Conservation (phyloP, 2,797 vertebrate genomes). For the Chaunax sp. region DNA sequence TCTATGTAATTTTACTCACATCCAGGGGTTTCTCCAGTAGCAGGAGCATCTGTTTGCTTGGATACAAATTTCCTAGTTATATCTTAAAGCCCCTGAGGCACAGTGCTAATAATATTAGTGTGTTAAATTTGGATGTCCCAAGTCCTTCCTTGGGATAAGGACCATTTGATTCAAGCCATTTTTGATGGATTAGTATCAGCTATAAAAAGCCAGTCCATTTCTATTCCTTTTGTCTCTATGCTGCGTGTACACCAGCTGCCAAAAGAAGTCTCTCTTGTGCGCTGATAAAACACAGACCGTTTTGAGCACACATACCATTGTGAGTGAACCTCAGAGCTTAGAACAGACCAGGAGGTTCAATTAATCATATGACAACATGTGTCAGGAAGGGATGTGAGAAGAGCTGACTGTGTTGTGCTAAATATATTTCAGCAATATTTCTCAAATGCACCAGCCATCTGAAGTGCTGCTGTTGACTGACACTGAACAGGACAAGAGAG, state of each 20-base stretch:
- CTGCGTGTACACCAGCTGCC: slow-evolving; percentile 7
- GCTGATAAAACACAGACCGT: slow-evolving; percentile 2
- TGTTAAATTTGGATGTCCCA: not conserved
- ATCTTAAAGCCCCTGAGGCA: not conserved
- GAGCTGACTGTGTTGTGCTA: not conserved
- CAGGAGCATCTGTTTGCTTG: not conserved
- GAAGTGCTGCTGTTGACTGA: slow-evolving; percentile 6
- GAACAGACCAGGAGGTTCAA: slow-evolving; percentile 14
- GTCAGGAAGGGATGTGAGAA: slow-evolving; percentile 23
- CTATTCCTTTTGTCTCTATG: slow-evolving; percentile 17
- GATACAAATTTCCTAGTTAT: not conserved
- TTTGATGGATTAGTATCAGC: not conserved
- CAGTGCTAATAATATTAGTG: not conserved
- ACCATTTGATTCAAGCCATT: not conserved
- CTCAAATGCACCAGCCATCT: slow-evolving; percentile 18
- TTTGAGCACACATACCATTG: too few species aligned
- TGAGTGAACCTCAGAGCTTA: slow-evolving; percentile 19
- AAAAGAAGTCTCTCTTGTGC: not conserved
- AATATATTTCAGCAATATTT: slow-evolving; percentile 37
- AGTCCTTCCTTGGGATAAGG: not conserved
- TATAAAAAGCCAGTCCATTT: not conserved
- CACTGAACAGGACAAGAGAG: not conserved
- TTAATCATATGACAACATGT: slow-evolving; percentile 34
- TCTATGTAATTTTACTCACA: too few species aligned
- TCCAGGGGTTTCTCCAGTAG: too few species aligned